Evolutionary conservation across 1,140 invertebrate species (phyloP).

Genomic region (Eriocheir sinensis): DNA sequence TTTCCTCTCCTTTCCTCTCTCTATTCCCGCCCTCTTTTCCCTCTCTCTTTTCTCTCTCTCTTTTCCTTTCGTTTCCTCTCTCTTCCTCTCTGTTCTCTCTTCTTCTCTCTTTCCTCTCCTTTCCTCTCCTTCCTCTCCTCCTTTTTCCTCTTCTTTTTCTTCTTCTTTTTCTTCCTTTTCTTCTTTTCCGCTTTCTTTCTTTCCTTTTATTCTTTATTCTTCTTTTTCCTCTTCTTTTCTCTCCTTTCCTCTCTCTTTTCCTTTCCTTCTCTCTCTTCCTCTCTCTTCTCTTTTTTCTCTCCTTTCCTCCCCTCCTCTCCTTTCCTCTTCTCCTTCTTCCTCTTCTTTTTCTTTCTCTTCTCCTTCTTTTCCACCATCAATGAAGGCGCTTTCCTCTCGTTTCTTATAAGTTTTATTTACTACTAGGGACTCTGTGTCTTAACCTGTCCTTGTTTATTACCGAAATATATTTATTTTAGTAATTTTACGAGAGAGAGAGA

Average conservation of each 20-base stretch:
- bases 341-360: not conserved
- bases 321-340: not conserved
- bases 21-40: too few species aligned
- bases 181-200: too few species aligned
- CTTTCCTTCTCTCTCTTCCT: not conserved
- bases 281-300: not conserved
- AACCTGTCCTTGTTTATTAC: too few species aligned
- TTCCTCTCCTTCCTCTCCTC: not conserved
- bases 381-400: too few species aligned
- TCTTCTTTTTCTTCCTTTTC: not conserved
- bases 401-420: too few species aligned
- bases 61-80: not conserved
- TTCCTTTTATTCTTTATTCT: too few species aligned
- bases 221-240: not conserved
- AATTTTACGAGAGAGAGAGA: not conserved
- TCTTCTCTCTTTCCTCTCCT: too few species aligned
- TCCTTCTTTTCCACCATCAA: too few species aligned
- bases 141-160: not conserved
- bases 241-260: not conserved
- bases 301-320: not conserved
- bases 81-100: too few species aligned
- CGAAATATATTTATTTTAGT: too few species aligned
- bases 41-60: not conserved
- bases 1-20: too few species aligned
- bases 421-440: too few species aligned